Percentiles rank a stretch among this genome's conserved stretches.
These are phyloP conservation scores for Cecidostiba fungosa DNA, from an alignment of 2,888 invertebrate species.

Conservation along the genomic window DNA sequence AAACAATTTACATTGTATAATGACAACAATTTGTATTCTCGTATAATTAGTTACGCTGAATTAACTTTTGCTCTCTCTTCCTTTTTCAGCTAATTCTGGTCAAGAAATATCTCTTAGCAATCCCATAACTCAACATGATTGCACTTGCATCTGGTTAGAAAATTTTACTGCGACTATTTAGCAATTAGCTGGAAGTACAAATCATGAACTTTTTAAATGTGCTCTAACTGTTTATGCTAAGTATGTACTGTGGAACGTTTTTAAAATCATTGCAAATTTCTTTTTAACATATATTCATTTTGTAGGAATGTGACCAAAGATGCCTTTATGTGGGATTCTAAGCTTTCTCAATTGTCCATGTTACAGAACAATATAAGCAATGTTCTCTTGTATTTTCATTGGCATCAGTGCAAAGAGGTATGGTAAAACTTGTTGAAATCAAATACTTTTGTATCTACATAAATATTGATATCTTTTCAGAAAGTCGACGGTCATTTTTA, in stretches of 20 bases:
- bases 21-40: background rate
- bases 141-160: constrained; percentile 69
- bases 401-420: constrained; percentile 78
- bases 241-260: constrained; percentile 66
- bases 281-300: constrained; percentile 40
- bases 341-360: constrained; percentile 71
- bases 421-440: constrained; percentile 9
- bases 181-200: constrained; percentile 69
- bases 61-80: background rate
- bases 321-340: constrained; percentile 70
- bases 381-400: constrained; percentile 76
- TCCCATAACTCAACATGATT: constrained; percentile 24
- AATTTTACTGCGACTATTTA: constrained; percentile 69
- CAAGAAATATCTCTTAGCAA: background rate
- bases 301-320: constrained; percentile 75
- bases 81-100: background rate
- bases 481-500: constrained; percentile 73
- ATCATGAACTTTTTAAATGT: constrained; percentile 67
- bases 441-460: background rate
- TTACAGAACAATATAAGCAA: constrained; percentile 76
- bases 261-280: background rate
- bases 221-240: constrained; percentile 70
- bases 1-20: constrained; percentile 37
- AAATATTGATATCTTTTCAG: constrained; percentile 67
- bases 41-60: background rate